Percentiles rank a stretch among this genome's conserved stretches.
phyloP scores from a whole-genome alignment of 1,140 invertebrate genomes.

The Drosophila truncata region DNA sequence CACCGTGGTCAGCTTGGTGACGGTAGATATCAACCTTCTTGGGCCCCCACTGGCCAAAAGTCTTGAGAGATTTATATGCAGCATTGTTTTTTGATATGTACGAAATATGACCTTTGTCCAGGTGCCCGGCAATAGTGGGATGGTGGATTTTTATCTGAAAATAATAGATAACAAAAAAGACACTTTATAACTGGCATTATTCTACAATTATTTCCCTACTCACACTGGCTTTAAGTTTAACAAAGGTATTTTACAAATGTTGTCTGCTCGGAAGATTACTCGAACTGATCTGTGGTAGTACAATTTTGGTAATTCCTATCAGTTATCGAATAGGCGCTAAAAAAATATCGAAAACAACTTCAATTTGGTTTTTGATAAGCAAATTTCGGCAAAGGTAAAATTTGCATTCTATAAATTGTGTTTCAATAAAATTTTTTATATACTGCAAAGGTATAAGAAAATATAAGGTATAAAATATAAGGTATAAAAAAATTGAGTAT shows the following conservation, averaged over 20 bases:
- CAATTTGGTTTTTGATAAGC: neutral
- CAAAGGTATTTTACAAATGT: neutral
- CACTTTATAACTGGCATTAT: neutral
- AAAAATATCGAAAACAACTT: slow-evolving; percentile 13
- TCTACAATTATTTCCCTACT: neutral
- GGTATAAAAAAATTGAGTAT: neutral
- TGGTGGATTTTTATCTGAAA: neutral
- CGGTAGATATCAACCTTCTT: slow-evolving; percentile 52
- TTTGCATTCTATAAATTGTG: too few species aligned
- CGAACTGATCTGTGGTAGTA: slow-evolving; percentile 3
- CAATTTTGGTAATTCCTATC: neutral
- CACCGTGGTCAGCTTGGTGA: slow-evolving; percentile 74
- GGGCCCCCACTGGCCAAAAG: slow-evolving; percentile 8
- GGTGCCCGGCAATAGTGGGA: neutral
- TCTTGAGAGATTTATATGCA: slow-evolving; percentile 38
- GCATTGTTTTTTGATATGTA: slow-evolving; percentile 26
- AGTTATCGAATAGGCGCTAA: slow-evolving; percentile 1
- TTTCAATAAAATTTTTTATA: neutral
- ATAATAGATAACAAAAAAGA: neutral
- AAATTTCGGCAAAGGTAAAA: neutral
- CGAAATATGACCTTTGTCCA: slow-evolving; percentile 13
- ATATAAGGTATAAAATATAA: neutral
- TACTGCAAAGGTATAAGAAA: neutral
- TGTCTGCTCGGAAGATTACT: neutral
- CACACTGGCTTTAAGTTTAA: neutral